Base-by-base conservation (phyloP, 2,113 vertebrate species). In the Corythornis cristatus region DNA sequence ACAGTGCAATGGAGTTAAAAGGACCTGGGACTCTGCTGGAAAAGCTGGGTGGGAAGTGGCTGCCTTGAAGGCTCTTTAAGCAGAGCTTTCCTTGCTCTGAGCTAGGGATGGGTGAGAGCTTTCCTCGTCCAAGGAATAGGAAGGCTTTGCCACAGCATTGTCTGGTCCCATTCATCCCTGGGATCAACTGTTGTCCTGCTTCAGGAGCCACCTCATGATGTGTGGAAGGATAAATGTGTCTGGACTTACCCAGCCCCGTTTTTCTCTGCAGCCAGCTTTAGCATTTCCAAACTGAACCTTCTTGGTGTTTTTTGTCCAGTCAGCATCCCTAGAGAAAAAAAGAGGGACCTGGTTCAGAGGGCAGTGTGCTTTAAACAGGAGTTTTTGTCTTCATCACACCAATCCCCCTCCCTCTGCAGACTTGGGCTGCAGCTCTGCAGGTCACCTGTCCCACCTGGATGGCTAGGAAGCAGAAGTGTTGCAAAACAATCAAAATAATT, bases 1-100 rank as follows among this genome's bases (percentile, higher is more conserved):
- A 71, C 79, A 72, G 53, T 79, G 91, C 88, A 84, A 94, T 50
- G 92, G 91, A 95, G 92, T 95, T 95, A 95, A 95, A 94, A 78
- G 88, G 90, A 60, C 90, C 67, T 70, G 94, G 86, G 90, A 86
- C 93, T 91, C 93, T 91, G 85, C 91, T 90, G 80, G 91, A 64
- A 90, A 82, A 54, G 85, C 89, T 75, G 76, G 61, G 70, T 92
- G 83, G 73, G 70, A 95, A 88, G 76, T 46, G 67, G 58, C 81
- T 91, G 82, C 60, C 85, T 74, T 40, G 66, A 71, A 90, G 74
- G 86, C 54, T 94, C 91, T 83, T 81, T 53, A 68, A 96, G 74
- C 28, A 75, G 90, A 87, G 71, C 54, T 90, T 93, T 83, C 61
- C 45, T 53, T 19, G 13, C 58, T 72, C 3, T 6, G 56, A 84